Conservation (phyloP, 2,113 vertebrate genomes). For the Ctenomys sociabilis region DNA sequence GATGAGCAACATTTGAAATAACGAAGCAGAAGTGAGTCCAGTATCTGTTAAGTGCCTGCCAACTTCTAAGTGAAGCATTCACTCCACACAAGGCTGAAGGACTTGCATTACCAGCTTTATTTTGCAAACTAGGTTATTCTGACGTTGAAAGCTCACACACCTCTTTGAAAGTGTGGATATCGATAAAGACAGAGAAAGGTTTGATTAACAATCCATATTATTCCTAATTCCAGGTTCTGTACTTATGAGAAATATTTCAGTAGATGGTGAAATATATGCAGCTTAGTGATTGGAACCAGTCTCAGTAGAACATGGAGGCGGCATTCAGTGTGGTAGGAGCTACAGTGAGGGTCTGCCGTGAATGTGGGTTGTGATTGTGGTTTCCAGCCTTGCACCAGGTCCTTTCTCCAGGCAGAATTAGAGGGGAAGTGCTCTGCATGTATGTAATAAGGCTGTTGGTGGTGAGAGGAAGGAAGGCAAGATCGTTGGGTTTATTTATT, state of each 20-base stretch:
- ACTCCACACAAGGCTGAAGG: neutral
- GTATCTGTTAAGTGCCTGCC: too few species aligned
- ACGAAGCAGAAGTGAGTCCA: neutral
- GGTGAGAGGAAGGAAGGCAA: neutral
- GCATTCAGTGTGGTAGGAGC: neutral
- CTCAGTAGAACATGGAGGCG: too few species aligned
- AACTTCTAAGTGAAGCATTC: neutral
- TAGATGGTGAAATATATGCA: too few species aligned
- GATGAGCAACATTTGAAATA: neutral
- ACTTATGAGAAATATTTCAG: neutral
- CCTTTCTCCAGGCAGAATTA: neutral
- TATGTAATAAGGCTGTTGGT: accelerated
- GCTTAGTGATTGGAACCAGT: neutral
- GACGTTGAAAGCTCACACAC: neutral
- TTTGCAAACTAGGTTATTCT: neutral
- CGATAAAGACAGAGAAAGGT: neutral
- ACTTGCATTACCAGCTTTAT: accelerated
- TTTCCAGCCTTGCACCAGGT: too few species aligned
- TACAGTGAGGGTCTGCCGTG: neutral
- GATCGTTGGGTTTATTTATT: neutral
- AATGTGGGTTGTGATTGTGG: neutral
- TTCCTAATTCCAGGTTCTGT: neutral
- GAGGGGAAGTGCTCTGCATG: too few species aligned
- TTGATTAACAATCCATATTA: neutral
- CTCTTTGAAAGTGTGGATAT: neutral